Percentiles rank a stretch among this genome's conserved stretches.
These are phyloP conservation scores for Archips crataeganus DNA, from an alignment of 2,888 invertebrate species.

Conservation along the genomic window DNA sequence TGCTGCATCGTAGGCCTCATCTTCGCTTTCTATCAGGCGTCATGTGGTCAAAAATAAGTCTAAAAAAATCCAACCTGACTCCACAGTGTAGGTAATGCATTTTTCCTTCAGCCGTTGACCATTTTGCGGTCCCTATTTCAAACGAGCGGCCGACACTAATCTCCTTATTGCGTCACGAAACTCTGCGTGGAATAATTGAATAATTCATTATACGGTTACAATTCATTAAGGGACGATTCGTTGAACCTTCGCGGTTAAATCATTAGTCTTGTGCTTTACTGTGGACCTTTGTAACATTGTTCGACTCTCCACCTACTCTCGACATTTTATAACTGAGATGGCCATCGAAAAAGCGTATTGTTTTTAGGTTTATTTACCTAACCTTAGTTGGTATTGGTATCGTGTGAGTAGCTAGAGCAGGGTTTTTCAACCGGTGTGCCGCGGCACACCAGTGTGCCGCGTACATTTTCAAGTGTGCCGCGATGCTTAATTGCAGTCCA, in stretches of 20 bases:
- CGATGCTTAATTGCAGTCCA: no score
- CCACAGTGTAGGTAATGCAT: background rate
- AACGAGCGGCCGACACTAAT: conserved; percentile 25
- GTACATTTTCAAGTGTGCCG: no score
- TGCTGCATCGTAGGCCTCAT: no score
- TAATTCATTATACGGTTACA: conserved; percentile 30
- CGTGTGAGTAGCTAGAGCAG: no score
- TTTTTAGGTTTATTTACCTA: no score
- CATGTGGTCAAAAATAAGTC: no score
- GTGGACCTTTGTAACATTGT: background rate
- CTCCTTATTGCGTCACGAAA: conserved; percentile 16
- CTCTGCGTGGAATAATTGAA: conserved; percentile 25
- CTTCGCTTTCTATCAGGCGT: no score
- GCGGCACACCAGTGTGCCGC: no score
- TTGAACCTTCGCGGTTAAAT: conserved; percentile 14
- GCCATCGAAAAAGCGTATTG: no score
- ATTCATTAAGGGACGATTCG: conserved; percentile 24
- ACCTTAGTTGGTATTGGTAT: no score
- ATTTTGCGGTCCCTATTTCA: background rate
- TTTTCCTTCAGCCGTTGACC: background rate
- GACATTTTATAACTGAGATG: background rate
- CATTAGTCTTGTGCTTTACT: conserved; percentile 3
- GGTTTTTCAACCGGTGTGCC: no score
- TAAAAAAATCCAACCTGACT: background rate
- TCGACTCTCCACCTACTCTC: background rate